Base-by-base conservation (phyloP, 23 tunicate species). In the Phallusia fumigata region DNA sequence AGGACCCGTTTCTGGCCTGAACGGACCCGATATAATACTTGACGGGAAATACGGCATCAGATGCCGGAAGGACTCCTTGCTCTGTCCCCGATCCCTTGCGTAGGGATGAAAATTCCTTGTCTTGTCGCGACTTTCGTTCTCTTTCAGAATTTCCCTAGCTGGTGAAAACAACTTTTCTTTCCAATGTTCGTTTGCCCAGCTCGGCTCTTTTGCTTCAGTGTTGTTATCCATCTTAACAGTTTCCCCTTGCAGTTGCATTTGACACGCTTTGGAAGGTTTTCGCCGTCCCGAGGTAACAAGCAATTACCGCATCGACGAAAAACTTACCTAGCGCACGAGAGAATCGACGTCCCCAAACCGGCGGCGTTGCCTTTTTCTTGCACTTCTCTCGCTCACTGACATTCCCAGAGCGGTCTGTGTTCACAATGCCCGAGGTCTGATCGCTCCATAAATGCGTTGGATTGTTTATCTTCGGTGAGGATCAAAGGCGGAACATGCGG, bases 41-140 rank as follows among this genome's bases (percentile, higher is more conserved):
- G 80, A 83, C 80, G 90, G 90, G 33, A 86, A 80, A 80, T 80
- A 86, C 36, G 90, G 90, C 44, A 86, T 35, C 30, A 86, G 50
- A 86, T 86, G 90, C 8, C 84, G 84, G 84, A 86, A 86, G 31
- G 44, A 32, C 11, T 80, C 80, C 1, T 31, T 30, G 74, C 40
- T 47, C 19, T 64, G 11, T 18, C 76, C 30, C 19, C 58, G 80
- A 0, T 74, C 74, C 52, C 84, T 24, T 31, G 36, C 52, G 44
- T 86, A 86, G 47, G 90, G 84, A 49, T 73, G 80, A 73, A 86
- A 86, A 30, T 80, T n/a, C 34, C 19, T 32, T 26, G 83, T 52
- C 44, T 52, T 31, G 5, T 58, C 69, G 1, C 69, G 69, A 6
- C 58, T 51, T 50, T 80, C 73, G n/a, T 35, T 78, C 35, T 35